Percentiles rank a stretch among this genome's conserved stretches.
These are phyloP conservation scores for Planiliza haematocheilus DNA, from an alignment of 2,113 vertebrate genomes.

Conservation along the genomic window DNA sequence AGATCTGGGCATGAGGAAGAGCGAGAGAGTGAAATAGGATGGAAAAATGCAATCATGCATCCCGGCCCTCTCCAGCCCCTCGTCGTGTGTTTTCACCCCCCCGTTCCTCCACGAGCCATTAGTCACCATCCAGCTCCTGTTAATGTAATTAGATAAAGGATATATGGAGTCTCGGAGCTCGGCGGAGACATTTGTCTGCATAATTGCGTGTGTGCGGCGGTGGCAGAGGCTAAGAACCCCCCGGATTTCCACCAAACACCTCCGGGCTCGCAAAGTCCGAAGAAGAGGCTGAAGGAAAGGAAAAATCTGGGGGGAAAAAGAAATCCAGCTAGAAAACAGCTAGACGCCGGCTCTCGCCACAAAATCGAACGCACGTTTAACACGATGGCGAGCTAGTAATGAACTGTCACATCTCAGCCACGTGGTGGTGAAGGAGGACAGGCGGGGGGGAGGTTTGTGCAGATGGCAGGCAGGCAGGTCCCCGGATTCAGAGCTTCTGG, in stretches of 20 bases:
- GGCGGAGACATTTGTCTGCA: slow-evolving; percentile 71
- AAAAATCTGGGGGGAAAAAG: background rate
- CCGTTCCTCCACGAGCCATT: slow-evolving; percentile 63
- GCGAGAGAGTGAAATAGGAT: slow-evolving; percentile 72
- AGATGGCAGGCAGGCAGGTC: slow-evolving; percentile 47
- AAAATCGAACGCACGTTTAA: slow-evolving; percentile 13
- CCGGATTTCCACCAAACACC: slow-evolving; percentile 63
- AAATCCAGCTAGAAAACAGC: background rate
- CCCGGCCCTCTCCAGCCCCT: slow-evolving; percentile 51
- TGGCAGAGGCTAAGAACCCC: slow-evolving; percentile 39
- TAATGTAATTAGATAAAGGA: slow-evolving; percentile 79
- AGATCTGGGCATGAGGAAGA: slow-evolving; percentile 49
- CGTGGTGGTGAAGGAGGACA: no score
- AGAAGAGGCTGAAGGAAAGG: background rate
- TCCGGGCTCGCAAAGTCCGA: slow-evolving; percentile 36
- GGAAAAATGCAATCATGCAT: slow-evolving; percentile 79
- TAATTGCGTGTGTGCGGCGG: slow-evolving; percentile 60
- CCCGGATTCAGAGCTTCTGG: slow-evolving; percentile 50
- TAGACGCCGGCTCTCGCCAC: slow-evolving; percentile 8
- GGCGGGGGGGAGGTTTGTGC: slow-evolving; percentile 22
- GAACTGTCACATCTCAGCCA: slow-evolving; percentile 37
- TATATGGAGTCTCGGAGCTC: slow-evolving; percentile 68
- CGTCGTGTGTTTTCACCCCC: slow-evolving; percentile 8
- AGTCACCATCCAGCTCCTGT: slow-evolving; percentile 75
- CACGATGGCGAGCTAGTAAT: slow-evolving; percentile 18